Conservation (phyloP, 2,113 vertebrate genomes). For the Mixornis gularis region DNA sequence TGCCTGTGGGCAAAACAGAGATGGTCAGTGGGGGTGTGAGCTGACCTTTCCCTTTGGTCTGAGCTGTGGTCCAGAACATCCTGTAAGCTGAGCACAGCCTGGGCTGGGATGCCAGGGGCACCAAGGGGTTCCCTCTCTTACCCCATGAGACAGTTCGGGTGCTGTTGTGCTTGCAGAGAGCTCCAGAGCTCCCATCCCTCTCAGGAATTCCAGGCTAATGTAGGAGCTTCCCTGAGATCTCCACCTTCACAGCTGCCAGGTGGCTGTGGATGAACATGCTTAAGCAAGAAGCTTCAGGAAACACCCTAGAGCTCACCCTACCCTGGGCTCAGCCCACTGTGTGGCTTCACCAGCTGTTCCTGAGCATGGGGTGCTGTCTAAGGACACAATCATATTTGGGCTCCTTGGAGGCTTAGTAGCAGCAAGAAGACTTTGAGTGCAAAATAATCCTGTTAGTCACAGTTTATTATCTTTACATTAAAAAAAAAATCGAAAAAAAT, state of each 20-base stretch:
- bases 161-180: neutral
- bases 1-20: constrained; percentile 75
- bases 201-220: neutral
- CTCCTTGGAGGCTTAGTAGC: neutral
- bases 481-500: neutral
- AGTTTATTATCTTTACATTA: neutral
- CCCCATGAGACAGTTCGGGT: neutral
- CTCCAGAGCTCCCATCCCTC: neutral
- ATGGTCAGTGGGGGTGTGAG: neutral
- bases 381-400: neutral
- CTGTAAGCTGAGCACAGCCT: neutral
- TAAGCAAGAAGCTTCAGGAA: neutral
- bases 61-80: neutral
- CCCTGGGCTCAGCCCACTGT: neutral
- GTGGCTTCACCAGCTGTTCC: neutral
- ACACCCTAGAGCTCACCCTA: neutral
- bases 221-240: neutral
- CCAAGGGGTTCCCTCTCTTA: neutral
- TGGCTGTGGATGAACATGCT: neutral
- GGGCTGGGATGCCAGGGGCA: neutral
- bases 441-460: constrained; percentile 5
- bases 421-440: neutral
- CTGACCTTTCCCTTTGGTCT: neutral
- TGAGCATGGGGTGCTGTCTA: neutral
- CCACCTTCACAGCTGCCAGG: neutral